Conservation (phyloP, 2,113 vertebrate genomes). For the Psittacula cyanocephala region DNA sequence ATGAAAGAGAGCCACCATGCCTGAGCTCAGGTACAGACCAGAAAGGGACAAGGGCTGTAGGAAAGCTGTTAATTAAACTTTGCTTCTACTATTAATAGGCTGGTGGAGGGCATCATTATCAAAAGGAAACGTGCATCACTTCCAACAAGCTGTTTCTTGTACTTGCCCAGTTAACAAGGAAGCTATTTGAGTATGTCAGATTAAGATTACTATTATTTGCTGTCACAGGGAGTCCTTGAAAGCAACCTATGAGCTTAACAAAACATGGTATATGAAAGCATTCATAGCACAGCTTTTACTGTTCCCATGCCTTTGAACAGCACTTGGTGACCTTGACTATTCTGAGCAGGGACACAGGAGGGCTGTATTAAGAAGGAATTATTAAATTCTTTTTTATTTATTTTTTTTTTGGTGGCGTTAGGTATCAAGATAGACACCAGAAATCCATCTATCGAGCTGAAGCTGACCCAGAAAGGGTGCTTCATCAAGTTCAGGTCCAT, state of each 20-base stretch:
- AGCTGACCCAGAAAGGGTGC: not conserved
- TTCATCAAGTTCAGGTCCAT: constrained; percentile 9
- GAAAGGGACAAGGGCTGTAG: not conserved
- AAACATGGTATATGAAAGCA: not conserved
- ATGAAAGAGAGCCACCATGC: not conserved
- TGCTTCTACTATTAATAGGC: not conserved
- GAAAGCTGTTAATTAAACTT: not conserved
- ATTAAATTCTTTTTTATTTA: constrained; percentile 35
- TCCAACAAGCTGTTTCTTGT: not conserved
- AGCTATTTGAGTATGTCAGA: not conserved
- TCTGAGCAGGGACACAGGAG: not conserved
- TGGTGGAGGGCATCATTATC: not conserved
- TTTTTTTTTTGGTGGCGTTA: not conserved
- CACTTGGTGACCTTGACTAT: constrained; percentile 8
- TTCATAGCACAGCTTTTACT: not conserved
- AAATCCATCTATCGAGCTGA: not conserved
- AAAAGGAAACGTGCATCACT: not conserved
- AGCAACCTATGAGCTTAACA: not conserved
- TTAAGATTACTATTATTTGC: not conserved
- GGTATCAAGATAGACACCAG: constrained; percentile 19
- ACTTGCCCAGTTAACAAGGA: not conserved
- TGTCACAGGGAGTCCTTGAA: not conserved
- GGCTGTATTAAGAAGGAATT: constrained; percentile 18
- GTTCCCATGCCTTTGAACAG: not conserved
- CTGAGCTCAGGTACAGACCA: not conserved